Conservation (phyloP, 2,113 vertebrate species). For the Tylochromis polylepis region DNA sequence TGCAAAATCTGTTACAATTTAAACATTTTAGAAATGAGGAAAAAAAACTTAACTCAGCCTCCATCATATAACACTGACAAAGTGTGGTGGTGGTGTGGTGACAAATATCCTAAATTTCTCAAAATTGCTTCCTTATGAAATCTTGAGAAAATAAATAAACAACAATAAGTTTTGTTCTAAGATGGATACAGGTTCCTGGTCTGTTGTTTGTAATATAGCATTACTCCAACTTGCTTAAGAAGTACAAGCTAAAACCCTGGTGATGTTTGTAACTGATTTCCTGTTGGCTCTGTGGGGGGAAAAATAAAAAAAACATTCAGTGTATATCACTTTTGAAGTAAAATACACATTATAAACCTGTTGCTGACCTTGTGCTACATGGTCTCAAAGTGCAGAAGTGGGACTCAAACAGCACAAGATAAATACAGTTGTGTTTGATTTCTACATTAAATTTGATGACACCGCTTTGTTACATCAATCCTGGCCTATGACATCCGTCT, state of each 20-base stretch:
- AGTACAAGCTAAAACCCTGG: not conserved
- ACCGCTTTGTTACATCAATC: conserved; percentile 13
- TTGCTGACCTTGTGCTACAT: not conserved
- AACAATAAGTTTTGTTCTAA: not conserved
- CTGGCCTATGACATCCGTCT: not conserved
- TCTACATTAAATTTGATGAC: not conserved
- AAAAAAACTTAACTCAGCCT: not conserved
- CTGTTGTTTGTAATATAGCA: not conserved
- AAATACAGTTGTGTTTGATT: conserved; percentile 18
- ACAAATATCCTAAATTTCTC: not conserved
- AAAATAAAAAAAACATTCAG: not conserved
- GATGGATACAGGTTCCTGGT: not conserved
- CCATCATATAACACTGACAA: not conserved
- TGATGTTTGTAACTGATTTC: not conserved
- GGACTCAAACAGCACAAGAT: not conserved
- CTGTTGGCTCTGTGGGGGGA: not conserved
- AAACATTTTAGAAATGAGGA: not conserved
- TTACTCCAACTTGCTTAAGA: not conserved
- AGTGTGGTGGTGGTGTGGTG: not conserved
- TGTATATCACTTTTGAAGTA: not conserved
- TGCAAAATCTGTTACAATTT: not conserved
- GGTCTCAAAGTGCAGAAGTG: not conserved
- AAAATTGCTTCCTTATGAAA: not conserved
- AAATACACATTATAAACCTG: not conserved
- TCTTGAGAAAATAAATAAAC: not conserved